phyloP scores from a whole-genome alignment of 1,140 invertebrate genomes.

The Trachymyrmex cornetzi region DNA sequence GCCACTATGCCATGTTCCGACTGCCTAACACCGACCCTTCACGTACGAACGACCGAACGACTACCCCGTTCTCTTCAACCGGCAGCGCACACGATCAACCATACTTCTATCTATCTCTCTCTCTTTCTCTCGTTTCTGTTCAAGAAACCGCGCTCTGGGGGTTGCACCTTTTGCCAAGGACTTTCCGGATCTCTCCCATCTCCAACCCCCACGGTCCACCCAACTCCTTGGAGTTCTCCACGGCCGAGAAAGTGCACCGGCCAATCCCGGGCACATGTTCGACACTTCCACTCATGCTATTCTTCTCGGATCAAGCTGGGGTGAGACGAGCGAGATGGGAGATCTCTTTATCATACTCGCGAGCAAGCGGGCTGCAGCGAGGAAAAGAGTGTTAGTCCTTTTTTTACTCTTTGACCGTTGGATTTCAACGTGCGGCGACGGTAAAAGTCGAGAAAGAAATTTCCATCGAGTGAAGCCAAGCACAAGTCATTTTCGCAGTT shows the following conservation, averaged over 20 bases:
- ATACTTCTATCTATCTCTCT: slow-evolving; percentile 51
- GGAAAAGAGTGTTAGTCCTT: slow-evolving; percentile 35
- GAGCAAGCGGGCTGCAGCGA: slow-evolving; percentile 44
- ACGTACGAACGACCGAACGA: slow-evolving; percentile 75
- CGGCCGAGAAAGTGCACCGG: slow-evolving; percentile 54
- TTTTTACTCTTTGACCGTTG: slow-evolving; percentile 45
- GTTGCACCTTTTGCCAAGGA: slow-evolving; percentile 65
- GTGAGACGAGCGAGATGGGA: background rate
- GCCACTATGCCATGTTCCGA: slow-evolving; percentile 73
- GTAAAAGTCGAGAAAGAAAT: slow-evolving; percentile 15
- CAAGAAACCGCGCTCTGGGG: slow-evolving; percentile 38
- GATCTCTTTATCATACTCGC: slow-evolving; percentile 74
- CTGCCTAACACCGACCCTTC: slow-evolving; percentile 76
- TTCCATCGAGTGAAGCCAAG: background rate
- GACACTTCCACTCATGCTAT: slow-evolving; percentile 69
- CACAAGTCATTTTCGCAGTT: slow-evolving; percentile 17
- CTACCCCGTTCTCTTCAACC: slow-evolving; percentile 65
- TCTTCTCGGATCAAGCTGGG: slow-evolving; percentile 59
- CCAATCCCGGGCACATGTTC: slow-evolving; percentile 74
- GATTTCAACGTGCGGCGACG: background rate
- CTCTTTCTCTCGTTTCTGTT: slow-evolving; percentile 18
- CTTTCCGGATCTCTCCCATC: slow-evolving; percentile 55
- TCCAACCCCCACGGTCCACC: background rate
- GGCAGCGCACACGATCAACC: slow-evolving; percentile 62
- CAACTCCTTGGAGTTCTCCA: slow-evolving; percentile 60